These are phyloP conservation scores for Ctenomys sociabilis DNA, from an alignment of 2,113 vertebrate species.

Conservation along the genomic window DNA sequence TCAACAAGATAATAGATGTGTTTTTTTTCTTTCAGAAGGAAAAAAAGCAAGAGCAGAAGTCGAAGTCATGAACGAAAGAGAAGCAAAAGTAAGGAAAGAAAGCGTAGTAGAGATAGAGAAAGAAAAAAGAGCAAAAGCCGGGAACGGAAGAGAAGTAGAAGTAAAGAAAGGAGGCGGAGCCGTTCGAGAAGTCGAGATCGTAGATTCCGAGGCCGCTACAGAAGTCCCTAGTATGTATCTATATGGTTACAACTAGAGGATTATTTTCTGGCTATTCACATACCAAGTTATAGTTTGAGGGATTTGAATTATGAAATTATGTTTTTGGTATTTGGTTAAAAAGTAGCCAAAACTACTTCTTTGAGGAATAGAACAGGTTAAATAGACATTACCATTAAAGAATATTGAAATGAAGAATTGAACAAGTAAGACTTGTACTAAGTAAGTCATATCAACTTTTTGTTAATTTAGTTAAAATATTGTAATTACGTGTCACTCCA, in stretches of 20 bases:
- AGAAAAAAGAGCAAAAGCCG: slow-evolving; percentile 93
- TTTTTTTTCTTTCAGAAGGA: slow-evolving; percentile 89
- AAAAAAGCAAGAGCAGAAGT: slow-evolving; percentile 94
- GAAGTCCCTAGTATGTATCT: slow-evolving; percentile 93
- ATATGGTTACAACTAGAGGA: not conserved
- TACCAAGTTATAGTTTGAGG: not conserved
- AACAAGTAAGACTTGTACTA: not conserved
- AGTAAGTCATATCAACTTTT: not conserved
- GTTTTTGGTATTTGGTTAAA: not conserved
- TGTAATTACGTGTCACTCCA: slow-evolving; percentile 20
- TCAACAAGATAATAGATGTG: not conserved
- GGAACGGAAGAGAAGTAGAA: slow-evolving; percentile 92
- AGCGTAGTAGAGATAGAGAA: slow-evolving; percentile 91
- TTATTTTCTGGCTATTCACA: not conserved
- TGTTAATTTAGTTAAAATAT: not conserved
- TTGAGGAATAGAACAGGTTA: not conserved
- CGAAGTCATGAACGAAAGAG: slow-evolving; percentile 93
- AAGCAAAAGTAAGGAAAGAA: slow-evolving; percentile 93
- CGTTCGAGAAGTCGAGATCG: slow-evolving; percentile 93
- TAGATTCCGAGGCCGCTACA: slow-evolving; percentile 92
- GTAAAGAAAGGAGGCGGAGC: slow-evolving; percentile 93
- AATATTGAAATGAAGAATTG: not conserved
- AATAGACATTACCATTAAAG: not conserved
- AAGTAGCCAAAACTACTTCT: not conserved
- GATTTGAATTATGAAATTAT: slow-evolving; percentile 30